Conservation (phyloP, 2,113 vertebrate genomes). For the Salminus brasiliensis region DNA sequence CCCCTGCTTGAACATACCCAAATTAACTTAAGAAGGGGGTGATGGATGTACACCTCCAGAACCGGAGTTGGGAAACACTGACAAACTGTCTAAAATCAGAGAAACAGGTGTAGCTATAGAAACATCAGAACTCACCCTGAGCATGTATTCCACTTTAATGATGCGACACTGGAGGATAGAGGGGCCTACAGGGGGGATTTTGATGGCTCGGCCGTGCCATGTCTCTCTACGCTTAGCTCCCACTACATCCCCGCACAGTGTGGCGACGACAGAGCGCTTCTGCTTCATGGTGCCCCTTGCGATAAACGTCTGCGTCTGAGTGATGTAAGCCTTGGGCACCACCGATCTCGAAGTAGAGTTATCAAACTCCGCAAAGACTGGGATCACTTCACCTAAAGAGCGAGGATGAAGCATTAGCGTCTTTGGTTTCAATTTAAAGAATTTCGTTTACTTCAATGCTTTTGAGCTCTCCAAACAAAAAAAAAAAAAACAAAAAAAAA, state of each 20-base stretch:
- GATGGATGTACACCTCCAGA: neutral
- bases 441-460: neutral
- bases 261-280: conserved; percentile 89
- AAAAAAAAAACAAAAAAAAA: too few relatives aligned
- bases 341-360: conserved; percentile 85
- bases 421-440: too few relatives aligned
- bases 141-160: conserved; percentile 91
- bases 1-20: neutral
- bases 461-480: neutral
- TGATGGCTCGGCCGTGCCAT: conserved; percentile 90
- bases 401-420: neutral
- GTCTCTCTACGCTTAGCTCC: conserved; percentile 77
- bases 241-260: conserved; percentile 81
- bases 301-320: conserved; percentile 94
- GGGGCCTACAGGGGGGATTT: conserved; percentile 90
- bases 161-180: conserved; percentile 94
- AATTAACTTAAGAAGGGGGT: neutral
- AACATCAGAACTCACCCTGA: conserved; percentile 79
- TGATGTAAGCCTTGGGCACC: conserved; percentile 87
- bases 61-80: too few relatives aligned
- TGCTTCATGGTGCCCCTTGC: conserved; percentile 91
- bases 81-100: too few relatives aligned
- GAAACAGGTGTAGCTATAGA: neutral
- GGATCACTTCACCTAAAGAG: conserved; percentile 88
- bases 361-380: conserved; percentile 92